Percentiles rank a stretch among this genome's conserved stretches.
Evolutionary conservation across 2,113 vertebrate species (phyloP).

Genomic region (Sturnira hondurensis): DNA sequence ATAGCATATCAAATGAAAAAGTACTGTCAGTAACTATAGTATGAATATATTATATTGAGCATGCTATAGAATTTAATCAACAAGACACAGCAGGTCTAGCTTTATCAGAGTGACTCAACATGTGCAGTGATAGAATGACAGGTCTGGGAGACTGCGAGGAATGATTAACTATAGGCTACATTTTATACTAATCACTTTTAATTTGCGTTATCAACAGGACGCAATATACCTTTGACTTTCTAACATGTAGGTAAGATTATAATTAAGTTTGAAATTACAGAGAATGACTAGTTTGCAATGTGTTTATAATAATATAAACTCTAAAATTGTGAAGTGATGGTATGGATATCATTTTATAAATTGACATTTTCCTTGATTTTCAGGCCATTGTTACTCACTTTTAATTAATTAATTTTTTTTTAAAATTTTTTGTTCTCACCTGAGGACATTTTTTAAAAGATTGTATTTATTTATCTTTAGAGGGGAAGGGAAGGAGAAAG

Average conservation of each 20-base stretch:
- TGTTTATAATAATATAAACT: not conserved
- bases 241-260: not conserved
- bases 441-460: too few species aligned
- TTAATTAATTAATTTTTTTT: too few species aligned
- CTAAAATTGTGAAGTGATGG: not conserved
- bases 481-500: too few species aligned
- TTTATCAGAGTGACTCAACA: not conserved
- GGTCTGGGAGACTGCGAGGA: not conserved
- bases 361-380: not conserved
- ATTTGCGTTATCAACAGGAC: not conserved
- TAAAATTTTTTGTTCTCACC: too few species aligned
- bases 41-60: not conserved
- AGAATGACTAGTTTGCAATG: not conserved
- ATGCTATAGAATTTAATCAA: not conserved
- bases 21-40: not conserved
- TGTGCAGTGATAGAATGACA: not conserved
- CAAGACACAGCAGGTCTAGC: not conserved
- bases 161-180: not conserved
- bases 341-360: not conserved
- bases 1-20: not conserved
- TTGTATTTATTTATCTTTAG: too few species aligned
- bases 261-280: conserved; percentile 21
- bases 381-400: not conserved
- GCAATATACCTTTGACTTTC: not conserved
- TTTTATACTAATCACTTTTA: not conserved